phyloP scores from a whole-genome alignment of 2,888 invertebrate genomes.

The Ormyrus thymus region DNA sequence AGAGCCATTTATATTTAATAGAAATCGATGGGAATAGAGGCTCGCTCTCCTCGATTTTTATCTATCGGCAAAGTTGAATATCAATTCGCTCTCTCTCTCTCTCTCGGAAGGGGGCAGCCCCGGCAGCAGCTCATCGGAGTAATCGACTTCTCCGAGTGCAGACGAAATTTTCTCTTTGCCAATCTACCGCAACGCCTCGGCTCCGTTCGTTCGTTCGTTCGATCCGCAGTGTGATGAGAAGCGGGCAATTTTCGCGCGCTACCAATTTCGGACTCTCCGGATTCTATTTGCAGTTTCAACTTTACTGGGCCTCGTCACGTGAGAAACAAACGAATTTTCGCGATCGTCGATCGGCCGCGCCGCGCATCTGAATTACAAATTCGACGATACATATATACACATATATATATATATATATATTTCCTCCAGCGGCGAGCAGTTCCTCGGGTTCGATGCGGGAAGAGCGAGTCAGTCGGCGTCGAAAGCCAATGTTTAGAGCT shows the following conservation, averaged over 20 bases:
- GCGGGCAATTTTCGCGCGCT: slow-evolving; percentile 63
- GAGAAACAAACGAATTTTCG: slow-evolving; percentile 51
- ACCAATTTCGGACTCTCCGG: slow-evolving; percentile 58
- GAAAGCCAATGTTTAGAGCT: no score
- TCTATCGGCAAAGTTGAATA: slow-evolving; percentile 17
- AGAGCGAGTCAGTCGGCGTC: no score
- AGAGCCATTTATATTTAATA: slow-evolving; percentile 17
- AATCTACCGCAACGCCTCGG: slow-evolving; percentile 46
- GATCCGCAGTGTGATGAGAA: slow-evolving; percentile 49
- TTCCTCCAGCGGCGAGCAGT: no score
- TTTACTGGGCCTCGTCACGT: slow-evolving; percentile 71
- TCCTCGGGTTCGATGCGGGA: no score
- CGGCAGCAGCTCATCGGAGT: background rate
- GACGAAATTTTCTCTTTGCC: slow-evolving; percentile 54
- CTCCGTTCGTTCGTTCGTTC: slow-evolving; percentile 20
- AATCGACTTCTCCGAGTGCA: slow-evolving; percentile 59
- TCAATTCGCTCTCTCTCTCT: slow-evolving; percentile 37
- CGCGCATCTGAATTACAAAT: slow-evolving; percentile 51
- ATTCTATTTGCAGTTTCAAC: slow-evolving; percentile 69
- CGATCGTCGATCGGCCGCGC: slow-evolving; percentile 35
- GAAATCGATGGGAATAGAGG: background rate
- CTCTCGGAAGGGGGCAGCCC: background rate
- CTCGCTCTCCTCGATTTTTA: slow-evolving; percentile 13
- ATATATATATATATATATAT: no score
- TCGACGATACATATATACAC: slow-evolving; percentile 21